These are phyloP conservation scores for Brachionus plicatilis DNA, from an alignment of 1,140 invertebrate species.

Conservation along the genomic window DNA sequence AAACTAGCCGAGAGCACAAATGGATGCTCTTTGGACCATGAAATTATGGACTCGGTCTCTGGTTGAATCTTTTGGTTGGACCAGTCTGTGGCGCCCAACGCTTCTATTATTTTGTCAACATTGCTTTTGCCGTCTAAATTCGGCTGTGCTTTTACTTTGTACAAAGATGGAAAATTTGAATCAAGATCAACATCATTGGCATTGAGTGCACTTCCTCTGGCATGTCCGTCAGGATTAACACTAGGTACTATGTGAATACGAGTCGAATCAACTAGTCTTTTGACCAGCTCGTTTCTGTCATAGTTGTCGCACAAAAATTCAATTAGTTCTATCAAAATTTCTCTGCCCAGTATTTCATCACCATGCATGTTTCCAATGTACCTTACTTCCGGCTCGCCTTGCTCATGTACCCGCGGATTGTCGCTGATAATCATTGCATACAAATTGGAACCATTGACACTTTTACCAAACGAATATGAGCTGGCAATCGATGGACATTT, in stretches of 20 bases:
- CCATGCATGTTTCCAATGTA: slow-evolving; percentile 87
- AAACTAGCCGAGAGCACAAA: slow-evolving; percentile 95
- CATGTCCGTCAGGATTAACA: slow-evolving; percentile 79
- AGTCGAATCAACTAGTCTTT: slow-evolving; percentile 56
- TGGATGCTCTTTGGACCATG: slow-evolving; percentile 75
- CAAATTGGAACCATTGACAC: slow-evolving; percentile 71
- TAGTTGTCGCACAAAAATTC: slow-evolving; percentile 74
- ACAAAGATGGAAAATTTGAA: slow-evolving; percentile 84
- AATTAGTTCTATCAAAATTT: slow-evolving; percentile 72
- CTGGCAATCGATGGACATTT: slow-evolving; percentile 15
- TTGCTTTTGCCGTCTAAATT: neutral
- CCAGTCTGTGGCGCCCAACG: slow-evolving; percentile 55
- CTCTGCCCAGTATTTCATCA: slow-evolving; percentile 78
- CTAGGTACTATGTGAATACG: slow-evolving; percentile 79
- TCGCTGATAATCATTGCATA: slow-evolving; percentile 70
- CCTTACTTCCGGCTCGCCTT: slow-evolving; percentile 69
- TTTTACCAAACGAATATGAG: slow-evolving; percentile 66
- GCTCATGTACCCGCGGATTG: slow-evolving; percentile 66
- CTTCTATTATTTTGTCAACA: neutral
- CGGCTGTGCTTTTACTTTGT: slow-evolving; percentile 63
- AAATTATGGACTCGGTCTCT: slow-evolving; percentile 82
- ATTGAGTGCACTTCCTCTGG: neutral
- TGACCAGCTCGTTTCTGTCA: slow-evolving; percentile 61
- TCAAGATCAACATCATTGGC: slow-evolving; percentile 81
- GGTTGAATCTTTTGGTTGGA: slow-evolving; percentile 70